Conservation (phyloP, 2,113 vertebrate species). For the Gallinago undulata region DNA sequence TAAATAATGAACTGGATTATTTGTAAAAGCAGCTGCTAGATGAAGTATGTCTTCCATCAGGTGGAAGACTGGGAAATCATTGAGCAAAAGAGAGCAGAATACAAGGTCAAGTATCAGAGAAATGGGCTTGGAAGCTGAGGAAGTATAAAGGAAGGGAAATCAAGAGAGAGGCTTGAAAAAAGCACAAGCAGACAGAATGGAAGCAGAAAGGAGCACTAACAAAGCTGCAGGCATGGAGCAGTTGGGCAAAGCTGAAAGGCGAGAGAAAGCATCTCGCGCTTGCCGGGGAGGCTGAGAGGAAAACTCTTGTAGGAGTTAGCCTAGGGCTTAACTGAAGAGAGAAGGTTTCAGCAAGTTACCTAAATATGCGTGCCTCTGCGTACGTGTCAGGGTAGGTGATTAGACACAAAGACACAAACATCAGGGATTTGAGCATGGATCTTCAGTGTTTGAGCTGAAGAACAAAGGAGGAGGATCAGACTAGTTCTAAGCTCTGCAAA, state of each 20-base stretch:
- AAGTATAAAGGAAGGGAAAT: neutral
- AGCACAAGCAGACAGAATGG: neutral
- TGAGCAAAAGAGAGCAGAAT: neutral
- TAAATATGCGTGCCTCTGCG: neutral
- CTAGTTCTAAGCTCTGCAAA: neutral
- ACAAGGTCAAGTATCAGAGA: neutral
- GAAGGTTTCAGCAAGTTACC: neutral
- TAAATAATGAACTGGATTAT: neutral
- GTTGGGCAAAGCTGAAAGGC: neutral
- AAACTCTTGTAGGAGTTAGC: neutral
- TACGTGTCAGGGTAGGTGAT: neutral
- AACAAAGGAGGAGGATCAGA: neutral
- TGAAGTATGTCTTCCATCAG: neutral
- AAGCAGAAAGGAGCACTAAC: neutral
- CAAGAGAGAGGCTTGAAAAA: neutral
- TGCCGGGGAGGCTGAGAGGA: neutral
- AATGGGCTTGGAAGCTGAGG: neutral
- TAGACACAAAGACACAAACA: neutral
- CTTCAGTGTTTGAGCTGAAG: neutral
- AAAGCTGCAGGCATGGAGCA: neutral
- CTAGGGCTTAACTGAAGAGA: neutral
- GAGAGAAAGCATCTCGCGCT: neutral
- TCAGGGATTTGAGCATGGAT: neutral
- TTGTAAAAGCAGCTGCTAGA: neutral
- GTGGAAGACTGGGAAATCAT: neutral